phyloP scores from a whole-genome alignment of 53 echinoderm and acorn worm genomes.

The Stichopus horrens region DNA sequence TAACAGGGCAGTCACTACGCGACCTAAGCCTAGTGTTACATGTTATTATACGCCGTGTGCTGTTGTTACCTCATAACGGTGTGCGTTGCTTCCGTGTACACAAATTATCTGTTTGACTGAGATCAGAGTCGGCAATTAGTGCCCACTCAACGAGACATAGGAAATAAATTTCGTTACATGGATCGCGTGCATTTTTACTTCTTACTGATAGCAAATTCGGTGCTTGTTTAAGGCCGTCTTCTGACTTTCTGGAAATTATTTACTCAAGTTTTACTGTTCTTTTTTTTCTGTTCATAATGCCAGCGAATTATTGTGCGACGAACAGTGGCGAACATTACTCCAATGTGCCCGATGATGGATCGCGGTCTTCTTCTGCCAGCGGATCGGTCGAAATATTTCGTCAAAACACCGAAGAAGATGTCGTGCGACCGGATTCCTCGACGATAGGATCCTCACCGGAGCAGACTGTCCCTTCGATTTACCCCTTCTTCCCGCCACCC shows the following conservation, averaged over 20 bases:
- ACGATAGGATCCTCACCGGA: background rate
- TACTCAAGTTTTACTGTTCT: background rate
- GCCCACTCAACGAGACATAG: no score
- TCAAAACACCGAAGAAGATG: background rate
- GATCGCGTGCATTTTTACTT: no score
- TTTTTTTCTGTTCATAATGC: background rate
- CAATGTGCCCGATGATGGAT: background rate
- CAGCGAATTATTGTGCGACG: background rate
- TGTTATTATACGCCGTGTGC: background rate
- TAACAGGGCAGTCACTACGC: background rate
- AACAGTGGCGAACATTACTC: background rate
- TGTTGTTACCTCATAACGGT: background rate
- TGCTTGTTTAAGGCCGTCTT: no score
- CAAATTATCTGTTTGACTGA: no score
- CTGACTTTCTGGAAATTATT: background rate
- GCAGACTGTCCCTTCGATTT: background rate
- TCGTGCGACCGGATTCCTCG: background rate
- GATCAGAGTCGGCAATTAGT: no score
- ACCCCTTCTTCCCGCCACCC: background rate
- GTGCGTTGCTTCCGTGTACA: background rate
- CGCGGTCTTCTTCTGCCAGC: background rate
- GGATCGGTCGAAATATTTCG: background rate
- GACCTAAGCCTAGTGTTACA: background rate
- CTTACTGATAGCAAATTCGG: no score
- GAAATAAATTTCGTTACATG: no score